These are phyloP conservation scores for Palythoa grandiflora DNA, from an alignment of 92 coral and sea anemone genomes.

Conservation along the genomic window DNA sequence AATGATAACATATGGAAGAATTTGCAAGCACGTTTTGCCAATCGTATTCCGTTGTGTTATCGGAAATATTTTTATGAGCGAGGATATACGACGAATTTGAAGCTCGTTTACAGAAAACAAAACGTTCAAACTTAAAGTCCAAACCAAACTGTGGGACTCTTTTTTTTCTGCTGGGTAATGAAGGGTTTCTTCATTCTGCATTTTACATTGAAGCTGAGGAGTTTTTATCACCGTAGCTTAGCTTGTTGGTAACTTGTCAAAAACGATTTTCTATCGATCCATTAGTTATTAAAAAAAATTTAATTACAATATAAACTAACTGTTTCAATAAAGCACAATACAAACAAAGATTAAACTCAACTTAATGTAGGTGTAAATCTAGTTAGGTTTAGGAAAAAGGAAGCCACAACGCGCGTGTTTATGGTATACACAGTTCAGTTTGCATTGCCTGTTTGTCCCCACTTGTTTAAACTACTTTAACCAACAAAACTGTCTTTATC, in stretches of 20 bases:
- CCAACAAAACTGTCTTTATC: background rate
- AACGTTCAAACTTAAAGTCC: no score
- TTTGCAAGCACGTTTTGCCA: no score
- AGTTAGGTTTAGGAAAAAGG: constrained; percentile 6
- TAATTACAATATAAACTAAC: background rate
- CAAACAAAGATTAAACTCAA: background rate
- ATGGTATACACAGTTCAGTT: background rate
- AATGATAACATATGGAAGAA: no score
- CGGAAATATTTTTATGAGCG: no score
- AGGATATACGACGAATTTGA: no score
- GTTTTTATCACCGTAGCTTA: background rate
- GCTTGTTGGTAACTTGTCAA: background rate
- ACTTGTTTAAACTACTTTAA: background rate
- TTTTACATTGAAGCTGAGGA: background rate
- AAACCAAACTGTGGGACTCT: background rate
- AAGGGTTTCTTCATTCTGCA: background rate
- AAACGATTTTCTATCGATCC: constrained; percentile 23
- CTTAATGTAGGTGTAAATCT: constrained; percentile 7
- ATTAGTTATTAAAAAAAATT: no score
- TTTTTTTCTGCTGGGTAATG: background rate
- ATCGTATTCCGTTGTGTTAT: no score
- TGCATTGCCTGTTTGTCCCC: background rate
- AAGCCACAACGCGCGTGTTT: constrained; percentile 3
- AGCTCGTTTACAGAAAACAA: no score
- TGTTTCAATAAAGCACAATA: background rate